phyloP scores from a whole-genome alignment of 2,888 invertebrate species.

The Campoletis raptor region DNA sequence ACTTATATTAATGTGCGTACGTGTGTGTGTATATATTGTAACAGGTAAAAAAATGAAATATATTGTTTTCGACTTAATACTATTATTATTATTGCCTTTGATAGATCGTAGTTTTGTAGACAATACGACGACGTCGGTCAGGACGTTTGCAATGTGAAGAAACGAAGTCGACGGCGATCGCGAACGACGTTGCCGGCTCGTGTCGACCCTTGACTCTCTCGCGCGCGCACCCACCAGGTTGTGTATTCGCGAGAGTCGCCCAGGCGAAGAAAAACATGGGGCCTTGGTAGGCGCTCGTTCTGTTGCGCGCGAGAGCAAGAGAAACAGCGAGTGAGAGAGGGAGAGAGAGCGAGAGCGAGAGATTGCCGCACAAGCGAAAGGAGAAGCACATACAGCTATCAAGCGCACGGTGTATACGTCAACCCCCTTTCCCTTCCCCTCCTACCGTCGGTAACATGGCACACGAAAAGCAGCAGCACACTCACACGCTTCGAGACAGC shows the following conservation, averaged over 20 bases:
- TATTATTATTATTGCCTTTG: slow-evolving; percentile 16
- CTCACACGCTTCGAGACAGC: slow-evolving; percentile 62
- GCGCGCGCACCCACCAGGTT: slow-evolving; percentile 69
- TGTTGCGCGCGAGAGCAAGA: slow-evolving; percentile 70
- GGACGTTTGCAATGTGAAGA: slow-evolving; percentile 63
- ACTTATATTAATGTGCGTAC: neutral
- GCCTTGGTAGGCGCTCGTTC: slow-evolving; percentile 67
- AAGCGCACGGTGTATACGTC: slow-evolving; percentile 59
- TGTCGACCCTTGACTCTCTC: slow-evolving; percentile 69
- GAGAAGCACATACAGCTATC: slow-evolving; percentile 30
- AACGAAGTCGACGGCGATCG: slow-evolving; percentile 66
- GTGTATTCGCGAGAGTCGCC: slow-evolving; percentile 61
- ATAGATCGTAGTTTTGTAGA: slow-evolving; percentile 8
- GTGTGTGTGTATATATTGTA: neutral
- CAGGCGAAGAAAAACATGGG: slow-evolving; percentile 69
- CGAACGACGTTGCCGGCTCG: slow-evolving; percentile 70
- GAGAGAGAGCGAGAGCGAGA: slow-evolving; percentile 73
- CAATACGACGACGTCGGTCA: slow-evolving; percentile 56
- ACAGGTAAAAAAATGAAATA: slow-evolving; percentile 10
- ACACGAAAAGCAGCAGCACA: slow-evolving; percentile 66
- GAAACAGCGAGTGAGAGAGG: slow-evolving; percentile 73
- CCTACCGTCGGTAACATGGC: slow-evolving; percentile 65
- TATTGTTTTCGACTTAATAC: slow-evolving; percentile 18
- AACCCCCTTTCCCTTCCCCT: slow-evolving; percentile 33
- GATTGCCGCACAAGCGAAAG: slow-evolving; percentile 36